A percentile compares a stretch with the other conserved stretches of the same genome.
Evolutionary conservation across 2,888 invertebrate genomes (phyloP).

Genomic region (Molorchus minor): DNA sequence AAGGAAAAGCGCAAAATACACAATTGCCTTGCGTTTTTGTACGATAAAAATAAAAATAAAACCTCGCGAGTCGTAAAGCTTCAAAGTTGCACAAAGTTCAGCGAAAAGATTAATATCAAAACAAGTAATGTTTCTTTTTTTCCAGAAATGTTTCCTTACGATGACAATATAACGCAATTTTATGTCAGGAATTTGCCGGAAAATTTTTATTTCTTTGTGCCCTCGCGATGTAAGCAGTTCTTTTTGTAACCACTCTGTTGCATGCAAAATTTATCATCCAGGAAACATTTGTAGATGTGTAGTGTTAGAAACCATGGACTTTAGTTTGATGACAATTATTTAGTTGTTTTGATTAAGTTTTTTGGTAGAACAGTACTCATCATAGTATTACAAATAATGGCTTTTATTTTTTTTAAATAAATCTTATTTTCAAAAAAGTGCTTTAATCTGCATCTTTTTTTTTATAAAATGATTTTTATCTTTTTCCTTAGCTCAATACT

Average conservation of each 20-base stretch:
- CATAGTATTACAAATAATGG: too few relatives aligned
- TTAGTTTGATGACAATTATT: too few relatives aligned
- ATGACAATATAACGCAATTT: not conserved
- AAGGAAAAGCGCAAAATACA: not conserved
- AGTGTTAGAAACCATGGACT: too few relatives aligned
- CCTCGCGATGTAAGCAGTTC: not conserved
- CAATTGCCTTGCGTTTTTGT: not conserved
- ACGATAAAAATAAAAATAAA: not conserved
- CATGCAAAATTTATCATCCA: too few relatives aligned
- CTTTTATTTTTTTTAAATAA: too few relatives aligned
- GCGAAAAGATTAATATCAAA: slow-evolving; percentile 1
- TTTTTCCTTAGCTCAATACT: too few relatives aligned
- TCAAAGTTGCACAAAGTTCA: not conserved
- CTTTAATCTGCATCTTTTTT: too few relatives aligned
- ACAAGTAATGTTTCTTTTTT: not conserved
- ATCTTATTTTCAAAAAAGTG: too few relatives aligned
- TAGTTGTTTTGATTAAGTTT: too few relatives aligned
- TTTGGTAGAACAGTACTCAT: too few relatives aligned
- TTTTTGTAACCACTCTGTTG: not conserved
- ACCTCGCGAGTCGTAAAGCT: slow-evolving; percentile 1
- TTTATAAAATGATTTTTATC: too few relatives aligned
- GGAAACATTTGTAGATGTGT: too few relatives aligned
- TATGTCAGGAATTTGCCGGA: not conserved
- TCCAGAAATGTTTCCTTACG: not conserved
- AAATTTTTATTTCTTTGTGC: not conserved